Percentiles rank a stretch among this genome's conserved stretches.
Evolutionary conservation across 1,140 invertebrate species (phyloP).

Genomic region (Drosophila bifasciata): DNA sequence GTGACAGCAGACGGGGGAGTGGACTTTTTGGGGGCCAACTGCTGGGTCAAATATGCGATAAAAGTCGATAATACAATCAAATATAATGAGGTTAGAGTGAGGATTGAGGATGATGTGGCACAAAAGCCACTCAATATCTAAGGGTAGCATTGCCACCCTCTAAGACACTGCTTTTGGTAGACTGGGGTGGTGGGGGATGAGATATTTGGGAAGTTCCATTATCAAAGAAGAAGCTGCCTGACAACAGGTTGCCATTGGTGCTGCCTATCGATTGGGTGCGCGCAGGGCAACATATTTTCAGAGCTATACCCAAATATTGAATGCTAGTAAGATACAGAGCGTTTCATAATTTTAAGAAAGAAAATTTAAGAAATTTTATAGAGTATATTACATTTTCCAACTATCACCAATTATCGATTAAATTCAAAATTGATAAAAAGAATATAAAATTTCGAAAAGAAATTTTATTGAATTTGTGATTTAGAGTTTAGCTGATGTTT

Average conservation of each 20-base stretch:
- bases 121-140: conserved; percentile 1
- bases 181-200: conserved; percentile 3
- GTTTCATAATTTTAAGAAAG: neutral
- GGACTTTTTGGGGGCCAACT: conserved; percentile 6
- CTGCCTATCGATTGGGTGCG: conserved; percentile 52
- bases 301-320: conserved; percentile 13
- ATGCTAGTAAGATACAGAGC: neutral
- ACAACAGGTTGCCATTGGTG: conserved; percentile 72
- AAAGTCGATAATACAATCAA: conserved; percentile 76
- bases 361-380: too few relatives aligned
- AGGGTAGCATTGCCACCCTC: conserved; percentile 37
- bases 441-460: too few relatives aligned
- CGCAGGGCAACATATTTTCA: conserved; percentile 5
- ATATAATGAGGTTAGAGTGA: conserved; percentile 73
- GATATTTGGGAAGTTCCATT: conserved; percentile 26
- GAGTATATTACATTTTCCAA: too few relatives aligned
- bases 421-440: too few relatives aligned
- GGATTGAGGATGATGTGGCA: conserved; percentile 27
- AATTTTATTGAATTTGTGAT: too few relatives aligned
- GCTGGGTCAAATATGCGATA: conserved; percentile 73
- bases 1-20: conserved; percentile 19
- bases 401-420: too few relatives aligned
- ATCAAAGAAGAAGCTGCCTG: conserved; percentile 57
- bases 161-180: neutral
- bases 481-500: too few relatives aligned